Conservation (phyloP, 1,140 invertebrate species). For the Papilio machaon region DNA sequence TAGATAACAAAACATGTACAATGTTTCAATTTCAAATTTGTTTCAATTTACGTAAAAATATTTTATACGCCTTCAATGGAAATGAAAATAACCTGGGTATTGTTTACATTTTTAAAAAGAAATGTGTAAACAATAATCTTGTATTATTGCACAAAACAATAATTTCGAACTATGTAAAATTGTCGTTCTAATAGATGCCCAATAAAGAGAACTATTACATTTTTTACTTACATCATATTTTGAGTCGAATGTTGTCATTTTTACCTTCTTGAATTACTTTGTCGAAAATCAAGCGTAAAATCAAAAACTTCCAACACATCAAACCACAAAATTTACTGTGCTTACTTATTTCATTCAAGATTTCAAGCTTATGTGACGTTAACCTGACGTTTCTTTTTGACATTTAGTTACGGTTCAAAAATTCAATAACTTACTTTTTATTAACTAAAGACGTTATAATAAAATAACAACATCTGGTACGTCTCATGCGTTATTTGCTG, state of each 20-base stretch:
- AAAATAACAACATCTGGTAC: too few species aligned
- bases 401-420: neutral
- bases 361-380: constrained; percentile 38
- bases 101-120: neutral
- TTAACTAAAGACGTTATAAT: neutral
- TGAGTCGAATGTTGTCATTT: constrained; percentile 72
- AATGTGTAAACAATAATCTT: neutral
- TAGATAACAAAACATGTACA: constrained; percentile 22
- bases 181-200: neutral
- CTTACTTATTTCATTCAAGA: constrained; percentile 1
- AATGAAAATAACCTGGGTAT: neutral
- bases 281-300: constrained; percentile 44
- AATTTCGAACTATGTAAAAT: constrained; percentile 2
- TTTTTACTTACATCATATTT: constrained; percentile 73
- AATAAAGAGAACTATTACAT: neutral
- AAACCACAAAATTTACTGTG: constrained; percentile 47
- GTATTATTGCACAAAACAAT: neutral
- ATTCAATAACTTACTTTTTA: neutral
- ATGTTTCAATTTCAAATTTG: constrained; percentile 1
- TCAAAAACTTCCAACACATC: constrained; percentile 68
- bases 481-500: too few species aligned
- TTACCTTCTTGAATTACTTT: constrained; percentile 42
- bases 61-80: neutral
- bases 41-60: neutral
- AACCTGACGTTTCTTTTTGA: constrained; percentile 10